These are phyloP conservation scores for Drosophila ficusphila DNA, from an alignment of 1,140 invertebrate species.

Conservation along the genomic window DNA sequence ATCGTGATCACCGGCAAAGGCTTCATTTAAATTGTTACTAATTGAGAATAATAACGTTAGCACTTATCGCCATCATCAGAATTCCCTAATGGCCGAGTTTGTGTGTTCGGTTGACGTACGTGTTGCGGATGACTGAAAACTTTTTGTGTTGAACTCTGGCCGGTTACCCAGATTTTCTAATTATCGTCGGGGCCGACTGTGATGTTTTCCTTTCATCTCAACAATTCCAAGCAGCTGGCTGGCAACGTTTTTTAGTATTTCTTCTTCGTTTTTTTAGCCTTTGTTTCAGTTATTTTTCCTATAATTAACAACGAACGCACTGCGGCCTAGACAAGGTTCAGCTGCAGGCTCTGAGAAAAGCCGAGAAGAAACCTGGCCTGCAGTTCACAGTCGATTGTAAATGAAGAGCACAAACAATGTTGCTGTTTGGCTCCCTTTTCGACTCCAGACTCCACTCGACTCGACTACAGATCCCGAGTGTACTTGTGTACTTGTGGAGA, in stretches of 20 bases:
- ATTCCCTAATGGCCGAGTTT: not conserved
- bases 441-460: conserved; percentile 13
- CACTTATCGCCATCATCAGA: conserved; percentile 4
- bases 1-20: not conserved
- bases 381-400: conserved; percentile 68
- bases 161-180: conserved; percentile 45
- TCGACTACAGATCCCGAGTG: conserved; percentile 18
- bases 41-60: not conserved
- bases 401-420: conserved; percentile 73
- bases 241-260: conserved; percentile 23
- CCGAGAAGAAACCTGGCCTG: conserved; percentile 21
- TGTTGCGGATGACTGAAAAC: conserved; percentile 17
- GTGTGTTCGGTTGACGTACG: not conserved
- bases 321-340: conserved; percentile 49
- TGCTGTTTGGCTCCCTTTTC: conserved; percentile 1
- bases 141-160: conserved; percentile 12
- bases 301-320: conserved; percentile 69
- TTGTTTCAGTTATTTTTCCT: conserved; percentile 54
- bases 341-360: conserved; percentile 26
- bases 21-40: not conserved
- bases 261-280: too few species aligned
- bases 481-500: too few species aligned
- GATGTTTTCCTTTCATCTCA: conserved; percentile 52
- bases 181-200: conserved; percentile 37
- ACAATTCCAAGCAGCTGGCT: conserved; percentile 51